These are phyloP conservation scores for Diarsia dahlii DNA, from an alignment of 2,888 invertebrate genomes.

Conservation along the genomic window DNA sequence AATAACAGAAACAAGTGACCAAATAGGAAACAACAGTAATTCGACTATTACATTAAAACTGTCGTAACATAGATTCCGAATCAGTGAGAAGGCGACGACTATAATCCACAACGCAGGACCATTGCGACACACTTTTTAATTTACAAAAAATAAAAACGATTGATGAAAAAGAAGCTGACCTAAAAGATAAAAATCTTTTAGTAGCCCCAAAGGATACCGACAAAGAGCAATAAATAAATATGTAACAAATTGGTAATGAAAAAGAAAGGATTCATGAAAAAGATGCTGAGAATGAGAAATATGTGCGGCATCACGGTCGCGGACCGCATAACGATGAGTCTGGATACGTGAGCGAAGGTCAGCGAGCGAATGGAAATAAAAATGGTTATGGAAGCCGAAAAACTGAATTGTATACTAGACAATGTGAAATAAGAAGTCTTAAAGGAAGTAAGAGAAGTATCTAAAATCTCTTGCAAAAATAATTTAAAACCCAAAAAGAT, in stretches of 20 bases:
- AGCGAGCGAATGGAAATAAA: conserved; percentile 27
- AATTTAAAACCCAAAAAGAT: background rate
- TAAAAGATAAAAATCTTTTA: background rate
- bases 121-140: background rate
- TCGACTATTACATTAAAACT: background rate
- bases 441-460: background rate
- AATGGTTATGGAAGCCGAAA: conserved; percentile 25
- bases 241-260: conserved; percentile 53
- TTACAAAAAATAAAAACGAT: background rate
- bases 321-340: conserved; percentile 54
- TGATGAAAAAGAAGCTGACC: background rate
- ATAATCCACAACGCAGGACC: background rate
- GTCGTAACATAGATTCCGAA: background rate
- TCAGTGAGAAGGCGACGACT: background rate
- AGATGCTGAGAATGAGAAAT: conserved; percentile 48
- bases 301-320: conserved; percentile 60
- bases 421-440: background rate
- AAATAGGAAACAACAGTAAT: background rate
- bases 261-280: conserved; percentile 56
- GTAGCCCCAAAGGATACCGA: background rate
- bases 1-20: background rate
- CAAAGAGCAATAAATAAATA: conserved; percentile 52
- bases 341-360: conserved; percentile 56
- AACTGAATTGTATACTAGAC: conserved; percentile 2
- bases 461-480: background rate